Evolutionary conservation across 2,113 vertebrate species (phyloP).

Genomic region (Rattus rattus): DNA sequence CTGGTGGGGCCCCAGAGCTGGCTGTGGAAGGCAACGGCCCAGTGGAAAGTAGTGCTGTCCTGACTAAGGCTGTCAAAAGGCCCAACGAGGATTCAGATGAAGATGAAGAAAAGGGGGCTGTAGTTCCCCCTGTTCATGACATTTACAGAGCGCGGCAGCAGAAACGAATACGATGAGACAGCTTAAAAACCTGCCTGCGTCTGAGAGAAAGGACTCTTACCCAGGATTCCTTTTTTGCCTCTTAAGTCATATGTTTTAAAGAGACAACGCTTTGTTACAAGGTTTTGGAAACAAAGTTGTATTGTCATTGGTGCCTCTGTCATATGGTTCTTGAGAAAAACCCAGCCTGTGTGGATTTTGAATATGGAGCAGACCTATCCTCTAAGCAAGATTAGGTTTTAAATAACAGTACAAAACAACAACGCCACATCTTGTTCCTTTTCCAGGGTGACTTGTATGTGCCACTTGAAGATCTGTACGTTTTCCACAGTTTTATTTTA

Average conservation of each 20-base stretch:
- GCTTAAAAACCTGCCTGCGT: conserved; percentile 56
- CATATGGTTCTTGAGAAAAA: conserved; percentile 82
- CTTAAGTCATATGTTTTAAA: conserved; percentile 85
- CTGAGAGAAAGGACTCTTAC: conserved; percentile 64
- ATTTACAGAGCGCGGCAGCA: conserved; percentile 98
- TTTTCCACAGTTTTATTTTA: conserved; percentile 97
- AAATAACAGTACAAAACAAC: conserved; percentile 81
- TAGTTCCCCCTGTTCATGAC: conserved; percentile 97
- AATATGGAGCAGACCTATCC: conserved; percentile 76
- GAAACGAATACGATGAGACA: conserved; percentile 96
- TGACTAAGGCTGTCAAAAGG: conserved; percentile 96
- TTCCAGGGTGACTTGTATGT: conserved; percentile 83
- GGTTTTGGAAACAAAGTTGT: conserved; percentile 84
- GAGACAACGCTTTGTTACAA: conserved; percentile 86
- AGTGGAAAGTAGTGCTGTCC: conserved; percentile 92
- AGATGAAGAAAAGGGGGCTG: conserved; percentile 97
- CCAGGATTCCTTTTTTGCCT: conserved; percentile 82
- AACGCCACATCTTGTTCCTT: conserved; percentile 83
- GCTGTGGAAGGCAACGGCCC: conserved; percentile 94
- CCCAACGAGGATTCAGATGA: conserved; percentile 97
- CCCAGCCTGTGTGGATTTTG: conserved; percentile 78
- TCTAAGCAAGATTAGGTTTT: conserved; percentile 80
- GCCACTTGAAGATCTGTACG: conserved; percentile 87
- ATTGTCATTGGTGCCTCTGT: conserved; percentile 90
- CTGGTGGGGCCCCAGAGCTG: conserved; percentile 92